A percentile compares a stretch with the other conserved stretches of the same genome.
Conservation (phyloP, 2,113 vertebrate genomes). For the Syngnathus floridae region DNA sequence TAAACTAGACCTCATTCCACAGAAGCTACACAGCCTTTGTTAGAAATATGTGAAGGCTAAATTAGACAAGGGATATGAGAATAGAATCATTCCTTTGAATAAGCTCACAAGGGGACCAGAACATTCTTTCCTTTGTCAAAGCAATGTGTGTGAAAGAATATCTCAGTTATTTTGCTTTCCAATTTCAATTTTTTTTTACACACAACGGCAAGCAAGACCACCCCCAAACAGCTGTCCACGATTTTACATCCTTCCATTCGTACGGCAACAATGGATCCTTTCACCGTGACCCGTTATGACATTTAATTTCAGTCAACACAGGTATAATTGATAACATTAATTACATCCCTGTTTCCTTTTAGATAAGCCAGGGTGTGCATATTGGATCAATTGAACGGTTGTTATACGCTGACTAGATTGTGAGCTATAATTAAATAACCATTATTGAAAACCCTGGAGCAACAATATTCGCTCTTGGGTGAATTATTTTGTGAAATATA, state of each 20-base stretch:
- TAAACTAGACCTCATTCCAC: background rate
- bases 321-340: slow-evolving; percentile 1
- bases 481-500: background rate
- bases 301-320: slow-evolving; percentile 2
- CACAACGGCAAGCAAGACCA: background rate
- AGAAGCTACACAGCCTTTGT: background rate
- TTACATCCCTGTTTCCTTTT: background rate
- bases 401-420: background rate
- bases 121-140: background rate
- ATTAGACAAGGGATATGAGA: background rate
- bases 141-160: background rate
- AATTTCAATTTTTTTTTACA: background rate
- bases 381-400: background rate
- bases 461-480: background rate
- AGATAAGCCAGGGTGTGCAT: background rate
- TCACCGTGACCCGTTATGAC: background rate
- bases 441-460: background rate
- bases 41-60: background rate
- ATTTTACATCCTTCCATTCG: background rate
- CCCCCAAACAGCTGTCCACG: background rate
- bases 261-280: background rate
- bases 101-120: background rate
- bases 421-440: slow-evolving; percentile 1
- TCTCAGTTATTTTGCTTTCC: background rate
- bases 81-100: background rate